Evolutionary conservation across 1,140 invertebrate genomes (phyloP), one percentile per base, ranked within the genome.

Genomic region (Megathymus violae): DNA sequence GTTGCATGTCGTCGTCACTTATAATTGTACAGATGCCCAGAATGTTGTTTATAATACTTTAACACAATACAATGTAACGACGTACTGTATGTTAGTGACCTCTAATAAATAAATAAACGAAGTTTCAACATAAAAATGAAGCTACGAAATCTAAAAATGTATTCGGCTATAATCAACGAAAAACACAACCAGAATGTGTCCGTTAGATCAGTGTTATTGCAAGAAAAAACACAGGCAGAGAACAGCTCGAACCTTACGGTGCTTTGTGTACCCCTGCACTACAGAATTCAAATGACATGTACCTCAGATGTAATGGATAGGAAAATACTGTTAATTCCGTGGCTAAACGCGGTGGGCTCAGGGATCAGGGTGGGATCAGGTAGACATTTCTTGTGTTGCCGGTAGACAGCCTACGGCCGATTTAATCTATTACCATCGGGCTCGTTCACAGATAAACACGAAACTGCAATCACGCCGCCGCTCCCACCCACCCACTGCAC

Each of bases 391-490:
- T 54, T 54, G 22, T 41, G 51, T 40, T 54, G 51, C 38, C 51
- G 51, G 36, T 36, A 54, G 51, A 54, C 51, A 54, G 51, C 51
- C 51, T 41, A 54, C 51, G 51, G 51, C 19, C 51, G 38, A 54
- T 54, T 54, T 54, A 54, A 54, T 54, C 51, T 54, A 54, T 54
- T 22, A 36, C 51, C 51, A 54, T 41, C 36, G 11, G 51, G 40
- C 41, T 54, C n/a, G n/a, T n/a, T n/a, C n/a, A n/a, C 36, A 11
- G 51, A 54, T 54, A 54, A 54, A 54, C 51, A 54, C 51, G 51
- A 54, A 54, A 54, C 51, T 54, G 51, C 51, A 54, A 54, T 54
- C 51, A 41, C 15, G 36, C 34, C 11, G 19, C 36, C n/a, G 50
- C 36, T 46, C 16, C 27, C 16, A 44, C 46, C 41, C 41, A 44